Conservation (phyloP, 1,140 invertebrate species). For the Pseudoatta argentina region DNA sequence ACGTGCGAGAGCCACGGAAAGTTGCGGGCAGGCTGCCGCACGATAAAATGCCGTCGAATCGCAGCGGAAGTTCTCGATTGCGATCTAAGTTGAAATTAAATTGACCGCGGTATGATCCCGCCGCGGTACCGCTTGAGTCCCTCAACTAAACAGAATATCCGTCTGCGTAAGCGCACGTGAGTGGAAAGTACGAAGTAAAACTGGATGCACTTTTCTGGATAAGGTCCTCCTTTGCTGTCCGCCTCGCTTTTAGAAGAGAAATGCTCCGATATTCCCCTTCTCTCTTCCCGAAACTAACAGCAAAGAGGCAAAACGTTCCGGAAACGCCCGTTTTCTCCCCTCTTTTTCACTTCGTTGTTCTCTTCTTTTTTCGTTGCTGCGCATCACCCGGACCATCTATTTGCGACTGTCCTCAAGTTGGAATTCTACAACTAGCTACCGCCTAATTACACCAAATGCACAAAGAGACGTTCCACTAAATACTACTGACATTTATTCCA, state of each 20-base stretch:
- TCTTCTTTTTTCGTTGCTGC: neutral
- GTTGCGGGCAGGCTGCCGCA: neutral
- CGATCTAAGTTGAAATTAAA: slow-evolving; percentile 73
- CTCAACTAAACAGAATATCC: slow-evolving; percentile 55
- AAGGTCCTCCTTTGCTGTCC: neutral
- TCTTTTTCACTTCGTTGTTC: neutral
- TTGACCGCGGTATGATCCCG: slow-evolving; percentile 62
- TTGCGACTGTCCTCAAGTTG: slow-evolving; percentile 53
- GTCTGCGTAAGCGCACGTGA: slow-evolving; percentile 63
- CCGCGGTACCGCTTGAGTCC: neutral
- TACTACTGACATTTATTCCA: slow-evolving; percentile 40
- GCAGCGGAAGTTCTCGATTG: slow-evolving; percentile 43
- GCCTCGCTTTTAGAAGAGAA: slow-evolving; percentile 25
- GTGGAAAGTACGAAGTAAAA: slow-evolving; percentile 61
- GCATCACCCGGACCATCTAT: slow-evolving; percentile 31
- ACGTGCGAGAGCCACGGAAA: slow-evolving; percentile 26
- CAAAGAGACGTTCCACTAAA: slow-evolving; percentile 40
- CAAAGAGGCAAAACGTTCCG: slow-evolving; percentile 59
- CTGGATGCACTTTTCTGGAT: slow-evolving; percentile 42
- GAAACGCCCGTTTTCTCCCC: slow-evolving; percentile 14
- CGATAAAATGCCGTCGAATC: slow-evolving; percentile 59
- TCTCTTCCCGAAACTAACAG: neutral
- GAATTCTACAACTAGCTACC: slow-evolving; percentile 38
- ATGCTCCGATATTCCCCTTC: slow-evolving; percentile 24
- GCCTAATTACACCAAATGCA: slow-evolving; percentile 51